Evolutionary conservation across 2,797 vertebrate species (phyloP).

Genomic region (Lerista edwardsae): DNA sequence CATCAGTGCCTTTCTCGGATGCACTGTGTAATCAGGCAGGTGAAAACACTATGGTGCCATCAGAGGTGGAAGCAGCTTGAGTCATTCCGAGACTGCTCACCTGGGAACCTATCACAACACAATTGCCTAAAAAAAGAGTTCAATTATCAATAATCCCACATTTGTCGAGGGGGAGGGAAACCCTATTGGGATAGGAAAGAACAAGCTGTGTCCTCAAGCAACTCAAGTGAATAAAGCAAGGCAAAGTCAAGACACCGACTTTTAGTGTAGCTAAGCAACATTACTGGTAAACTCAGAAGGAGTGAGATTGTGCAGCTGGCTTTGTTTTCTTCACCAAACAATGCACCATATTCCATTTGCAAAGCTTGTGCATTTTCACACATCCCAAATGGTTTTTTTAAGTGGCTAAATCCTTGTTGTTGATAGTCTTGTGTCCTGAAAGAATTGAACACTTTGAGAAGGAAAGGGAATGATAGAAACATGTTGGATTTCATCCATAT

Average conservation of each 20-base stretch:
- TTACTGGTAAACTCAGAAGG: not conserved
- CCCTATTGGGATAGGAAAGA: not conserved
- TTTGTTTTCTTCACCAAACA: conserved; percentile 7
- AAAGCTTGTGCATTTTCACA: not conserved
- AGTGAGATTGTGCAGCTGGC: not conserved
- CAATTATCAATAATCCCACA: conserved; percentile 47
- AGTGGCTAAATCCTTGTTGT: not conserved
- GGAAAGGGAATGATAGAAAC: not conserved
- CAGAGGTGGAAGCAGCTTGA: conserved; percentile 19
- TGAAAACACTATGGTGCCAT: conserved; percentile 49
- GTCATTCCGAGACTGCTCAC: conserved; percentile 32
- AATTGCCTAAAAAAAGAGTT: conserved; percentile 33
- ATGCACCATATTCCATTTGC: not conserved
- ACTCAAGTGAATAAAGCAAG: conserved; percentile 23
- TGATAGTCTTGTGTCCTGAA: not conserved
- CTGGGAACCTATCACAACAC: conserved; percentile 13
- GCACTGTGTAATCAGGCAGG: conserved; percentile 58
- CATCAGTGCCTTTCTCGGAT: conserved; percentile 37
- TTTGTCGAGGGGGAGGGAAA: conserved; percentile 17
- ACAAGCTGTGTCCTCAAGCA: conserved; percentile 26
- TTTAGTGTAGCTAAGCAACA: conserved; percentile 12
- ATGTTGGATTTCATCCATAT: not conserved
- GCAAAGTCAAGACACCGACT: conserved; percentile 18
- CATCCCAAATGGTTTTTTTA: not conserved
- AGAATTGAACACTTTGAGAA: not conserved